phyloP scores from a whole-genome alignment of 2,888 invertebrate genomes.

The Mantis religiosa region DNA sequence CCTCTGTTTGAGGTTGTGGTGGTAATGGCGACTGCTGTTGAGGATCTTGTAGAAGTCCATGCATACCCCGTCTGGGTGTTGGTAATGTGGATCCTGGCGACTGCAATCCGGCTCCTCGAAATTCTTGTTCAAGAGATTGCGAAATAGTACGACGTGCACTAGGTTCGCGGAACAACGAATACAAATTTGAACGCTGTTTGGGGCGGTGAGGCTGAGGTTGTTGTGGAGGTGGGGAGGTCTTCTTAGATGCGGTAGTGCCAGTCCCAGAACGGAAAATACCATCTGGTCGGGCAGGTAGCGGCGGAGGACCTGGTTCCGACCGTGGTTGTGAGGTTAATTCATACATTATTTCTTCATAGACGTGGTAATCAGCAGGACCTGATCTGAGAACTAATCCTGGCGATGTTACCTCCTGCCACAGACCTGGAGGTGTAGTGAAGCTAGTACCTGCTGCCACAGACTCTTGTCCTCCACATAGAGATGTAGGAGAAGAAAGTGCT shows the following conservation, averaged over 20 bases:
- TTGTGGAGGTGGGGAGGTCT: background rate
- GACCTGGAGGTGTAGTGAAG: background rate
- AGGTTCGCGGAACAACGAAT: conserved; percentile 38
- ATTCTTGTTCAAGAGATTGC: conserved; percentile 38
- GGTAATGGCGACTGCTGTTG: background rate
- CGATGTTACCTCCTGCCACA: background rate
- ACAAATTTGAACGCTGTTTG: conserved; percentile 38
- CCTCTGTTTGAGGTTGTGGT: background rate
- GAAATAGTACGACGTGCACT: conserved; percentile 37
- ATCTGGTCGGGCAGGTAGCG: conserved; percentile 35
- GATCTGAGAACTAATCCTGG: background rate
- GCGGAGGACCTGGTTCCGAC: conserved; percentile 33
- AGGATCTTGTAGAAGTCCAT: background rate
- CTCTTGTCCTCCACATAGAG: background rate
- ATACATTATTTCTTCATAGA: conserved; percentile 40
- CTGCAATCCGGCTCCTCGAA: conserved; percentile 11
- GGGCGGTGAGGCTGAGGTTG: conserved; percentile 29
- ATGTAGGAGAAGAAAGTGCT: background rate
- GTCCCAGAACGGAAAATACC: conserved; percentile 26
- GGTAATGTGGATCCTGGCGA: background rate
- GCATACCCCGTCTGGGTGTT: background rate
- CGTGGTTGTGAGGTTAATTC: conserved; percentile 32
- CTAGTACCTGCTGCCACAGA: conserved; percentile 1
- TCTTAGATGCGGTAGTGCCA: background rate
- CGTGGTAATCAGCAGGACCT: conserved; percentile 36